Evolutionary conservation across 2,888 invertebrate genomes (phyloP).

Genomic region (Sinotaia quadrata): DNA sequence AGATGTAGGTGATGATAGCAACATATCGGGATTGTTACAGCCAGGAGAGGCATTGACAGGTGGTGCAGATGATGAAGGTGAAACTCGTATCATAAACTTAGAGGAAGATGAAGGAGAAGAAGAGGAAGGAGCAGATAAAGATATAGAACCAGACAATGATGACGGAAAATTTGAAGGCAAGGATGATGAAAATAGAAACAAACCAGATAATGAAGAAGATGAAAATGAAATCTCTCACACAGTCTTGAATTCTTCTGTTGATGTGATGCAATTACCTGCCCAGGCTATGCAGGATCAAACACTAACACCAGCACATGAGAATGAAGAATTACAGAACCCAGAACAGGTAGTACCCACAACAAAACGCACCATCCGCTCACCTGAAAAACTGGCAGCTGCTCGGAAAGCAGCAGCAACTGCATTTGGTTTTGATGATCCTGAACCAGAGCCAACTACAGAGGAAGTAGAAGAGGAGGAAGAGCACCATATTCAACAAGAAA

Average conservation of each 20-base stretch:
- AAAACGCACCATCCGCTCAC: slow-evolving; percentile 37
- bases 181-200: slow-evolving; percentile 32
- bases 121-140: slow-evolving; percentile 23
- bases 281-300: slow-evolving; percentile 34
- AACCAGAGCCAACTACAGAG: slow-evolving; percentile 22
- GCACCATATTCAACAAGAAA: slow-evolving; percentile 17
- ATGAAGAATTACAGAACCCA: slow-evolving; percentile 29
- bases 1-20: slow-evolving; percentile 13
- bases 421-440: slow-evolving; percentile 40
- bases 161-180: slow-evolving; percentile 18
- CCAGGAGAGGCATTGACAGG: slow-evolving; percentile 23
- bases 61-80: slow-evolving; percentile 32
- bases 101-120: slow-evolving; percentile 35
- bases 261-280: slow-evolving; percentile 39
- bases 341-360: slow-evolving; percentile 8
- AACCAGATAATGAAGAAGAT: slow-evolving; percentile 12
- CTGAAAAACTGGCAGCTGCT: slow-evolving; percentile 38
- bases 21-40: slow-evolving; percentile 19
- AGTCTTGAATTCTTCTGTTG: neutral
- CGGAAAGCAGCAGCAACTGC: slow-evolving; percentile 39
- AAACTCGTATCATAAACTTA: slow-evolving; percentile 36
- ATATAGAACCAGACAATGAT: slow-evolving; percentile 3
- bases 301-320: slow-evolving; percentile 31
- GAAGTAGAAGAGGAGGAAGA: slow-evolving; percentile 27
- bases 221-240: neutral